phyloP scores from a whole-genome alignment of 1,140 invertebrate genomes.

The Calycopis cecrops region DNA sequence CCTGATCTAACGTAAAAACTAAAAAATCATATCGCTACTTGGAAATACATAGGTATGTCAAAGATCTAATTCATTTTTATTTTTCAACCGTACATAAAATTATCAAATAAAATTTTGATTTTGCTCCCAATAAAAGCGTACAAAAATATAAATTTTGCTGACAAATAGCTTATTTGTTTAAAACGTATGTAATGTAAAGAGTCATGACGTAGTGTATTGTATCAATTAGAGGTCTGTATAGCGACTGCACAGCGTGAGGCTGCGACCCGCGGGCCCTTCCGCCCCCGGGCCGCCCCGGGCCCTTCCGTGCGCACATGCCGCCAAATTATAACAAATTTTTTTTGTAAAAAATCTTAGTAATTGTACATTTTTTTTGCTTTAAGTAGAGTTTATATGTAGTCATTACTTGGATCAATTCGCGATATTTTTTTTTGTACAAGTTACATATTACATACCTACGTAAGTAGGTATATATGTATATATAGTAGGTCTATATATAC shows the following conservation, averaged over 20 bases:
- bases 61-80: too few species aligned
- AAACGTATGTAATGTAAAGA: neutral
- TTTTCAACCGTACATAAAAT: too few species aligned
- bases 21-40: too few species aligned
- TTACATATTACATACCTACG: too few species aligned
- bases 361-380: neutral
- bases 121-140: too few species aligned
- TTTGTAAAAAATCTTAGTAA: neutral
- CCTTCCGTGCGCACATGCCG: conserved; percentile 36
- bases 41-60: too few species aligned
- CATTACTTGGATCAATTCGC: too few species aligned
- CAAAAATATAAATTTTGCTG: too few species aligned
- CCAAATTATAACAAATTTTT: conserved; percentile 47
- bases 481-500: too few species aligned
- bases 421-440: neutral
- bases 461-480: too few species aligned
- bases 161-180: neutral
- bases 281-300: conserved; percentile 23
- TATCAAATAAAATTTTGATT: too few species aligned
- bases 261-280: conserved; percentile 36
- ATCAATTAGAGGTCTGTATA: conserved; percentile 70
- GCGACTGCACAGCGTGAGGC: conserved; percentile 56
- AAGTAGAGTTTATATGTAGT: neutral
- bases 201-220: conserved; percentile 52
- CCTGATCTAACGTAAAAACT: too few species aligned